phyloP scores from a whole-genome alignment of 2,888 invertebrate genomes.

The Coleophora flavipennella region DNA sequence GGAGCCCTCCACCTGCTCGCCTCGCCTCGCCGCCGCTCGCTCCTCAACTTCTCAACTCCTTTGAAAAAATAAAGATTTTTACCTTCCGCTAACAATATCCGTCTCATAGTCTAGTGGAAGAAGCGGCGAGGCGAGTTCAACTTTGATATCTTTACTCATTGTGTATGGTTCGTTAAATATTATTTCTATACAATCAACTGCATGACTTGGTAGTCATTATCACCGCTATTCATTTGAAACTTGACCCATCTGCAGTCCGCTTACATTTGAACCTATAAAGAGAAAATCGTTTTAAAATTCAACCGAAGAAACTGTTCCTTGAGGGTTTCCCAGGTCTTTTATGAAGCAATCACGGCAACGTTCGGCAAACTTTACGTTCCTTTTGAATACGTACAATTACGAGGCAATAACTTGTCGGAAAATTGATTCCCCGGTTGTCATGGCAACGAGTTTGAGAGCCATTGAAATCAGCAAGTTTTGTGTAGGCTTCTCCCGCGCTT shows the following conservation, averaged over 20 bases:
- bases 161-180: too few species aligned
- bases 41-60: not conserved
- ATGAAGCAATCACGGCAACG: constrained; percentile 45
- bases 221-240: too few species aligned
- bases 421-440: constrained; percentile 37
- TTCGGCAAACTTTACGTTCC: constrained; percentile 44
- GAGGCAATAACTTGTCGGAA: constrained; percentile 40
- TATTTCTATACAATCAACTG: too few species aligned
- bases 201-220: too few species aligned
- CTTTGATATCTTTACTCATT: too few species aligned
- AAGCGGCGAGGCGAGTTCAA: too few species aligned
- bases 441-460: constrained; percentile 12
- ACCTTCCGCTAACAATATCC: not conserved
- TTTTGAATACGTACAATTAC: constrained; percentile 51
- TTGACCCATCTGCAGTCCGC: not conserved
- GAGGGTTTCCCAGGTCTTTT: constrained; percentile 33
- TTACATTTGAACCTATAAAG: constrained; percentile 25
- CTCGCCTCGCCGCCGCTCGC: too few species aligned
- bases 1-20: too few species aligned
- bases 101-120: too few species aligned
- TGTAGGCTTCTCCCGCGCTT: not conserved
- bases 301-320: constrained; percentile 32
- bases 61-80: not conserved
- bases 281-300: constrained; percentile 24
- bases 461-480: constrained; percentile 7